phyloP scores from a whole-genome alignment of 2,113 vertebrate species.

The Lagopus leucura region DNA sequence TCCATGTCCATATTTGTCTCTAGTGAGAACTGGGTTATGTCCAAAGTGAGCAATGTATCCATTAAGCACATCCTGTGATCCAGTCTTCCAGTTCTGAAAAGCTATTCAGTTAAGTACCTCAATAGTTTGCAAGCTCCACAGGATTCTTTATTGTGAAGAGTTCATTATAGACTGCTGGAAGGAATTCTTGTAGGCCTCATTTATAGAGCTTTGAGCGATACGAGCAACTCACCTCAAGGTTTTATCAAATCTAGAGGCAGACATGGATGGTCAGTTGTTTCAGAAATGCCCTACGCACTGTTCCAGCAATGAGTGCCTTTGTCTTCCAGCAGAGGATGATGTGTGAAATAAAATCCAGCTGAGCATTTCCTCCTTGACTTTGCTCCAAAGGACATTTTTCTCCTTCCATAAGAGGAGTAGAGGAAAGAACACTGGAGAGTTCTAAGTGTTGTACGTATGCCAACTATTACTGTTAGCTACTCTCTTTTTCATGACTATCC shows the following conservation, averaged over 20 bases:
- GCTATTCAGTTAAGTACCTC: background rate
- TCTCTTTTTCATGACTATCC: background rate
- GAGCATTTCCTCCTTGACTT: background rate
- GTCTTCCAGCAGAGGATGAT: background rate
- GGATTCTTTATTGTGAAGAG: background rate
- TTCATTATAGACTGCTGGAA: background rate
- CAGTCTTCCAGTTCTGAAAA: background rate
- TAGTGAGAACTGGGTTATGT: background rate
- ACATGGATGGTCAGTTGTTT: background rate
- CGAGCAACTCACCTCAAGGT: background rate
- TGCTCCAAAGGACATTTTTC: background rate
- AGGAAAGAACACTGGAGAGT: background rate
- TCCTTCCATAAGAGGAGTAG: background rate
- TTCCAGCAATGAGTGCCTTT: background rate
- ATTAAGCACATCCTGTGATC: background rate
- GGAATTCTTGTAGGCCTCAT: background rate
- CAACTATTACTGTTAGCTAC: background rate
- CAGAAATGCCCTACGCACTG: background rate
- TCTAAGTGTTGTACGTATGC: background rate
- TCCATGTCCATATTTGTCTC: background rate
- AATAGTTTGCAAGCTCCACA: background rate
- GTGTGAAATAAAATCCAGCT: background rate
- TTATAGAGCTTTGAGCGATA: background rate
- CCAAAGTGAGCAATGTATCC: background rate
- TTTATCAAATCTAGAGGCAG: background rate